Conservation (phyloP, 2,797 vertebrate genomes). For the Antrozous pallidus region DNA sequence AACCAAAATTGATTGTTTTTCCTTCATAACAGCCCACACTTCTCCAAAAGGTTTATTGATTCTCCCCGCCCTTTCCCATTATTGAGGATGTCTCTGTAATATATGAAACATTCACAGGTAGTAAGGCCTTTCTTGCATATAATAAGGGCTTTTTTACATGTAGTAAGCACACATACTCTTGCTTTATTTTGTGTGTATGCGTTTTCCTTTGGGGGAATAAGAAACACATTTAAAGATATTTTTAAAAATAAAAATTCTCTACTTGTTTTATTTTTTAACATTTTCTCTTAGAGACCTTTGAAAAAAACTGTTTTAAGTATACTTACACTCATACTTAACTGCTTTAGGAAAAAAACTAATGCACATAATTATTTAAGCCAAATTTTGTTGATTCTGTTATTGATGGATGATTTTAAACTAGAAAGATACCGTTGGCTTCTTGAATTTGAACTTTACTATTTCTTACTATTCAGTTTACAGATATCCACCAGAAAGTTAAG, state of each 20-base stretch:
- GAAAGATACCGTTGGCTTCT: neutral
- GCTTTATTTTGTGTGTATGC: neutral
- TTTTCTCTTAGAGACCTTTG: neutral
- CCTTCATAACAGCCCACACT: neutral
- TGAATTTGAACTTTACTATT: neutral
- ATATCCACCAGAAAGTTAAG: neutral
- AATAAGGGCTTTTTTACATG: neutral
- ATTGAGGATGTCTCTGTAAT: neutral
- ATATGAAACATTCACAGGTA: neutral
- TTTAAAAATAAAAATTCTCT: neutral
- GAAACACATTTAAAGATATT: neutral
- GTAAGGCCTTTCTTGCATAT: neutral
- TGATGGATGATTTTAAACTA: neutral
- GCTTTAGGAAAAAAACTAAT: conserved; percentile 19
- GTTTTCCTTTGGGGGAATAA: neutral
- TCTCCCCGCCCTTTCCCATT: neutral
- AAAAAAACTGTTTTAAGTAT: neutral
- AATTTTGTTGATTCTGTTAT: neutral
- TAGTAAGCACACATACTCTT: neutral
- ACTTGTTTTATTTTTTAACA: neutral
- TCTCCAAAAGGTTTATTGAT: neutral
- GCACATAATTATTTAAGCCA: neutral
- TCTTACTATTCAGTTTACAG: neutral
- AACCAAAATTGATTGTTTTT: neutral
- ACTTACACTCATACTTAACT: neutral